Evolutionary conservation across 2,113 vertebrate species (phyloP), one percentile per base, ranked within the genome.

Genomic region (Neotragus pygmaeus): DNA sequence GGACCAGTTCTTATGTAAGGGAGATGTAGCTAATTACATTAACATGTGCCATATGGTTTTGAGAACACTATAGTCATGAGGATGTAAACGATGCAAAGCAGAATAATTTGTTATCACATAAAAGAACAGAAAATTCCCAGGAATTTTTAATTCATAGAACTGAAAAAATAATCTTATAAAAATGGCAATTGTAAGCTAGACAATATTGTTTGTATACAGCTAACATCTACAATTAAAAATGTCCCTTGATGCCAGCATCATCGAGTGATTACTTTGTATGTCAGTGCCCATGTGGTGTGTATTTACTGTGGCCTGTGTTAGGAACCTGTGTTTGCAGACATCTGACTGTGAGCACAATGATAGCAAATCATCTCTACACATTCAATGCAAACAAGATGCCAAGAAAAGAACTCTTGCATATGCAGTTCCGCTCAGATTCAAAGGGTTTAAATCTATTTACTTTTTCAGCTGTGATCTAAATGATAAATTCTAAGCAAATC

Each of bases 401-500:
- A 77, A 88, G 97, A 91, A 97, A 98, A 97, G 96, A 96, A 30
- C 49, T 95, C 16, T 2, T 96, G 4, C 93, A 96, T 98, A 92
- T 73, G 95, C 58, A 96, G 25, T 92, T 98, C 39, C 1, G 19
- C 78, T 89, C 64, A 88, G 82, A 97, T 95, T 93, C 93, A 97
- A 83, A 98, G 80, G 94, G 92, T 94, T 98, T 81, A 83, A 98
- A 92, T 97, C 97, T 96, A 96, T 97, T 97, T 98, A 90, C 92
- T 97, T 96, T 97, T 98, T 98, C 33, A 78, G 47, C 28, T 28
- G 30, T 49, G 98, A 97, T 98, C 92, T 83, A 98, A 96, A 43
- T 88, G 95, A 97, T 98, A 97, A 98, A 98, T 97, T 93, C 73
- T 80, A 97, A 98, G 55, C 57, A 97, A 98, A 96, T 15, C n/a